Conservation (phyloP, 2,113 vertebrate genomes). For the Phycodurus eques region DNA sequence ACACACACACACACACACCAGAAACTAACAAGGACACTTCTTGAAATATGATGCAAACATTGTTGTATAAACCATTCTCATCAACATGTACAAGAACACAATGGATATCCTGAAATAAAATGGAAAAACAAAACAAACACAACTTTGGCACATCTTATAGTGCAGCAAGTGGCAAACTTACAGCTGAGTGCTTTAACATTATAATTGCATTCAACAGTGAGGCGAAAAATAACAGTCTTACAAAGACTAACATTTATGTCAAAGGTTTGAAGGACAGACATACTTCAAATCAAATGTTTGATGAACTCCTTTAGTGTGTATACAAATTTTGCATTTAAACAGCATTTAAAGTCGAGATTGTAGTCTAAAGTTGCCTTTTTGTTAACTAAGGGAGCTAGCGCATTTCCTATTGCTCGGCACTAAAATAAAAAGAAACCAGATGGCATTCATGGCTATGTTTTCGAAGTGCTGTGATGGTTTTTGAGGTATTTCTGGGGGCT, state of each 20-base stretch:
- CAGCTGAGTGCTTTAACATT: constrained; percentile 38
- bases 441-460: constrained; percentile 13
- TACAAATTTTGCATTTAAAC: constrained; percentile 51
- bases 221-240: constrained; percentile 31
- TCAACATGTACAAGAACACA: not conserved
- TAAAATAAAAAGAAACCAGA: constrained; percentile 16
- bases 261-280: constrained; percentile 23
- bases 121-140: not conserved
- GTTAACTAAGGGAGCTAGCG: not conserved
- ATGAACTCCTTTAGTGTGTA: constrained; percentile 34
- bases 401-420: constrained; percentile 30
- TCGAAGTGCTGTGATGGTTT: constrained; percentile 13
- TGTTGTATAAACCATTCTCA: not conserved
- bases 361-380: constrained; percentile 18
- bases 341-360: constrained; percentile 46
- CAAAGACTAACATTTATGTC: constrained; percentile 32
- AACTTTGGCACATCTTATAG: constrained; percentile 55
- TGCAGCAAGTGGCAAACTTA: constrained; percentile 29
- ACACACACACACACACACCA: not conserved
- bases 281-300: constrained; percentile 33
- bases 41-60: constrained; percentile 4
- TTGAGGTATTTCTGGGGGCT: constrained; percentile 66
- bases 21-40: not conserved
- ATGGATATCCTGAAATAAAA: constrained; percentile 14
- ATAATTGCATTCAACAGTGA: constrained; percentile 53